Evolutionary conservation across 2,888 invertebrate species (phyloP).

Genomic region (Caenorhabditis panamensis): DNA sequence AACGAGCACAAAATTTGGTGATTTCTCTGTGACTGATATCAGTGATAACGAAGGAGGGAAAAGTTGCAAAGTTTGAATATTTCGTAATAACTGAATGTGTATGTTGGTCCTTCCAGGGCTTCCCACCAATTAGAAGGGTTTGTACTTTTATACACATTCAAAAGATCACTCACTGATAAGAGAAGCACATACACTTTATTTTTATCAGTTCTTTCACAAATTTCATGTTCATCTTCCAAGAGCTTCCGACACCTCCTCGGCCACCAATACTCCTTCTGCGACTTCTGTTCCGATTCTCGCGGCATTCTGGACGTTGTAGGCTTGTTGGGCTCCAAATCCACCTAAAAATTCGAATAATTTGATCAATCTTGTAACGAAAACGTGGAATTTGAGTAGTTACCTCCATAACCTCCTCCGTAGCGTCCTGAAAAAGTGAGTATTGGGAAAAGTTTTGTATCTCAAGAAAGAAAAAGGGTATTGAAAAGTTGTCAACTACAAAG

Average conservation of each 20-base stretch:
- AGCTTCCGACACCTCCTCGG: conserved; percentile 40
- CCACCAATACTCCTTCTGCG: conserved; percentile 42
- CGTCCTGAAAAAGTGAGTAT: not conserved
- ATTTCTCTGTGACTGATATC: conserved; percentile 6
- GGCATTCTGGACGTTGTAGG: conserved; percentile 40
- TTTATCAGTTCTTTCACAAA: too few species aligned
- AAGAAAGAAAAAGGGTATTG: too few species aligned
- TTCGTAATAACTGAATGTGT: too few species aligned
- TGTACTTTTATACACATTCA: too few species aligned
- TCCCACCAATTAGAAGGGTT: too few species aligned
- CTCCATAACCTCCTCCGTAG: conserved; percentile 26
- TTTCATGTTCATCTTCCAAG: too few species aligned
- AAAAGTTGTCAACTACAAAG: too few species aligned
- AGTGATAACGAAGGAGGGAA: not conserved
- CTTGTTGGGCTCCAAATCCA: conserved; percentile 36
- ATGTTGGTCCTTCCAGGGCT: too few species aligned
- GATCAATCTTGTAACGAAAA: not conserved
- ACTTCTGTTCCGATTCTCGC: conserved; percentile 50
- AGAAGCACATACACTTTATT: too few species aligned
- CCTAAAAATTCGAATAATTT: conserved; percentile 11
- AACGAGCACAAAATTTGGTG: conserved; percentile 4
- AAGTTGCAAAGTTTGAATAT: not conserved
- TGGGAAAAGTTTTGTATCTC: not conserved
- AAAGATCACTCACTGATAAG: too few species aligned
- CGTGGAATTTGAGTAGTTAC: not conserved